Evolutionary conservation across 2,797 vertebrate species (phyloP).

Genomic region (Pteronotus mesoamericanus): DNA sequence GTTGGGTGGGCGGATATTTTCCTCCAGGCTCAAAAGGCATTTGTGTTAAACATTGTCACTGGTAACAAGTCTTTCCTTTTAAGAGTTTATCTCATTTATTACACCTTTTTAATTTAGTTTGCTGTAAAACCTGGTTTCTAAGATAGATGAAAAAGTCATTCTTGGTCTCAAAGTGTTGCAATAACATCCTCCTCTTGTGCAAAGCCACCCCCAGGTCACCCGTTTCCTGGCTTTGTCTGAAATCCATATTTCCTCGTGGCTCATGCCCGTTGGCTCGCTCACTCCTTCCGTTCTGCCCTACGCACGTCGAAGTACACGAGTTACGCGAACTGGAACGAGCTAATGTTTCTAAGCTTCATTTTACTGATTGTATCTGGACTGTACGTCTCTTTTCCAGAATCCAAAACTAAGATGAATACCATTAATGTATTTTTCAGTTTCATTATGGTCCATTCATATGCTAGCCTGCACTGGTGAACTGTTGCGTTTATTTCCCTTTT

Average conservation of each 20-base stretch:
- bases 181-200: background rate
- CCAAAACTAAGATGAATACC: background rate
- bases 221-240: background rate
- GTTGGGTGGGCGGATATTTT: background rate
- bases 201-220: background rate
- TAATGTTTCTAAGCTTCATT: background rate
- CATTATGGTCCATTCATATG: background rate
- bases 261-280: background rate
- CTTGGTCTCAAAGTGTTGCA: background rate
- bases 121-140: background rate
- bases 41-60: background rate
- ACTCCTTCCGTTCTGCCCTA: background rate
- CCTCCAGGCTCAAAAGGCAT: background rate
- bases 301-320: fast-evolving
- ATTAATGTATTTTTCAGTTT: background rate
- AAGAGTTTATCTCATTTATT: background rate
- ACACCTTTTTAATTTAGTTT: background rate
- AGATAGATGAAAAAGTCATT: background rate
- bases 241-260: background rate
- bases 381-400: background rate
- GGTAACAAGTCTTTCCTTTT: background rate
- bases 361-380: background rate
- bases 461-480: background rate
- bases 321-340: background rate
- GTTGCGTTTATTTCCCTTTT: background rate